A percentile compares a stretch with the other conserved stretches of the same genome.
phyloP scores from a whole-genome alignment of 92 coral and sea anemone genomes.

The Actinernus sp. region DNA sequence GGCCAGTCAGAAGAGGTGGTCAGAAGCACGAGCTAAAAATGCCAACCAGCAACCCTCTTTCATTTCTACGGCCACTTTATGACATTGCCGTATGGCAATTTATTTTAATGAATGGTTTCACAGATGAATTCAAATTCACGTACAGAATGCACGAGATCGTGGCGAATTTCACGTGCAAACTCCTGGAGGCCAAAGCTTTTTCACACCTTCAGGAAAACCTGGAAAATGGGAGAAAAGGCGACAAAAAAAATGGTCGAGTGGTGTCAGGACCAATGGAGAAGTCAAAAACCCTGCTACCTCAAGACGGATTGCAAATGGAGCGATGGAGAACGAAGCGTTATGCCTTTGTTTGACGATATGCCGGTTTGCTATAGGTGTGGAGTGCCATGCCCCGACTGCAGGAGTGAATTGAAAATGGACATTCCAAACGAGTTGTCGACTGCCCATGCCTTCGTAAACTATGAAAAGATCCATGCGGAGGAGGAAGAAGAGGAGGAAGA shows the following conservation, averaged over 20 bases:
- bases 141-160: background rate
- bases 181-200: background rate
- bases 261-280: background rate
- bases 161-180: too few species aligned
- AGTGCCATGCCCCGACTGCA: background rate
- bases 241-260: background rate
- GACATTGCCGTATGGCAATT: background rate
- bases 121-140: background rate
- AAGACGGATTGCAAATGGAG: background rate
- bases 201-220: background rate
- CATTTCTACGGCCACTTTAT: too few species aligned
- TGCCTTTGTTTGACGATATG: background rate
- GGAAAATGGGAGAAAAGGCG: background rate
- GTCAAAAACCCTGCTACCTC: conserved; percentile 1
- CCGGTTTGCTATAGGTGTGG: background rate
- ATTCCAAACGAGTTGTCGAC: background rate
- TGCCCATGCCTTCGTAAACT: background rate
- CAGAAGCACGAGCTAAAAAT: too few species aligned
- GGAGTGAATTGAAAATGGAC: background rate
- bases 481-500: background rate
- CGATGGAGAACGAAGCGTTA: background rate
- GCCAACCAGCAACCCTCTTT: conserved; percentile 5
- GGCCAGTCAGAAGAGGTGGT: too few species aligned
- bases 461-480: background rate
- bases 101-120: too few species aligned